Percentiles rank a stretch among this genome's conserved stretches.
phyloP scores from a whole-genome alignment of 1,140 invertebrate genomes.

The Proctacanthus coquilletti region DNA sequence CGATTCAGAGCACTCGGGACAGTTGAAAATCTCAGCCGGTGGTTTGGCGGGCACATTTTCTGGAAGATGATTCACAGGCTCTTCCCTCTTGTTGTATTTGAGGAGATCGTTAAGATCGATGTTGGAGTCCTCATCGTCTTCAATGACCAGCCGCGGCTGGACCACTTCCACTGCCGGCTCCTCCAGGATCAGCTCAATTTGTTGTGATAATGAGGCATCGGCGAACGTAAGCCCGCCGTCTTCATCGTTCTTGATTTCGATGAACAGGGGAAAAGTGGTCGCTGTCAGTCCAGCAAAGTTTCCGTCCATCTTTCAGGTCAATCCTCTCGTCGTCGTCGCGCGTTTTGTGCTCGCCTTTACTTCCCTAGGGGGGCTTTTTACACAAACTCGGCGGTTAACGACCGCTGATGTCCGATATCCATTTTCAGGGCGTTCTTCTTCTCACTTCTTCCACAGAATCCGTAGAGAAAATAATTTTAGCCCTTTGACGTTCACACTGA shows the following conservation, averaged over 20 bases:
- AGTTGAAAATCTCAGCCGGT: slow-evolving; percentile 9
- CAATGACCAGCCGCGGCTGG: slow-evolving; percentile 1
- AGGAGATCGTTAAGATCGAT: slow-evolving; percentile 1
- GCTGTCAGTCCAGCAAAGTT: too few species aligned
- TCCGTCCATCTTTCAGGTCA: too few species aligned
- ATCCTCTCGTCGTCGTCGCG: too few species aligned
- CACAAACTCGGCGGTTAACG: too few species aligned
- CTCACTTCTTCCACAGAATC: too few species aligned
- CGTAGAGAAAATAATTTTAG: too few species aligned
- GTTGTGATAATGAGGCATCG: slow-evolving; percentile 29
- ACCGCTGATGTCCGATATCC: too few species aligned
- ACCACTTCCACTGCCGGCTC: slow-evolving; percentile 26
- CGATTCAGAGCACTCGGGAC: slow-evolving; percentile 24
- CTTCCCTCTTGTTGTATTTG: slow-evolving; percentile 4
- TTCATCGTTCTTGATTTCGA: neutral
- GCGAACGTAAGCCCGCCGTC: neutral
- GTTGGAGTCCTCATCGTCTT: slow-evolving; percentile 16
- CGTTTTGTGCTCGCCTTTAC: too few species aligned
- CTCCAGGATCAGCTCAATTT: slow-evolving; percentile 31
- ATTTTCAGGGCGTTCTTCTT: too few species aligned
- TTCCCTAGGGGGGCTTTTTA: too few species aligned
- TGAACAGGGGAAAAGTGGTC: neutral
- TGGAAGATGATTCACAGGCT: slow-evolving; percentile 1
- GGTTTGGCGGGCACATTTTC: slow-evolving; percentile 4
- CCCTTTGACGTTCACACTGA: too few species aligned